phyloP scores from a whole-genome alignment of 2,888 invertebrate genomes.

The Dolichopus griseipennis region DNA sequence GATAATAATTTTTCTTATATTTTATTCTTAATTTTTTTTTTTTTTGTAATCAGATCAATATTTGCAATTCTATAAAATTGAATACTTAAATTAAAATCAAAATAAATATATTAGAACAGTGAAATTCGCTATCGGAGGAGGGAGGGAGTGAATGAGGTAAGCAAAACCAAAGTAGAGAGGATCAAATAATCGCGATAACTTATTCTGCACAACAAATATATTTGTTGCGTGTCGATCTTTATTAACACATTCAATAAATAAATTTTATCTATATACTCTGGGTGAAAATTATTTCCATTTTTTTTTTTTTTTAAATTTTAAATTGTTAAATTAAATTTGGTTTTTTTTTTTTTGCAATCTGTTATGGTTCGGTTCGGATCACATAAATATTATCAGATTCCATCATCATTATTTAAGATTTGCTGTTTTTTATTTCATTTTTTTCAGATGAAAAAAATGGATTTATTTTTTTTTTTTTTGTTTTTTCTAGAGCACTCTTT shows the following conservation, averaged over 20 bases:
- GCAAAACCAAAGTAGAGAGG: background rate
- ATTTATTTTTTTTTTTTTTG: too few relatives aligned
- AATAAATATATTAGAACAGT: background rate
- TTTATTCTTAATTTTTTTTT: too few relatives aligned
- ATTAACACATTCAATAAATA: background rate
- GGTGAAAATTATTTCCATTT: background rate
- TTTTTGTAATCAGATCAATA: background rate
- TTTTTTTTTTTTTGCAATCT: too few relatives aligned
- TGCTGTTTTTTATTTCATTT: background rate
- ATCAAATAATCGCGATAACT: background rate
- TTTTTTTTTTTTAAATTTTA: background rate
- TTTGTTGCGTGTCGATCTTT: background rate
- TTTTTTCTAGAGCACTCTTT: too few relatives aligned
- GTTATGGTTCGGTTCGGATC: background rate
- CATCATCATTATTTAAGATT: constrained; percentile 1
- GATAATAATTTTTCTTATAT: background rate
- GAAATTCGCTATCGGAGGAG: too few relatives aligned
- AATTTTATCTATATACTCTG: background rate
- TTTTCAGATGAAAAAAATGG: too few relatives aligned
- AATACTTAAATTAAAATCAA: background rate
- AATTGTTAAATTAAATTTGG: too few relatives aligned
- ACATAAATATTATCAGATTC: constrained; percentile 4
- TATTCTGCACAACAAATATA: background rate
- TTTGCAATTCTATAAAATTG: background rate
- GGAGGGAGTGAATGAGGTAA: background rate